Conservation (phyloP, 2,113 vertebrate species). For the Malurus alboscapulatus region DNA sequence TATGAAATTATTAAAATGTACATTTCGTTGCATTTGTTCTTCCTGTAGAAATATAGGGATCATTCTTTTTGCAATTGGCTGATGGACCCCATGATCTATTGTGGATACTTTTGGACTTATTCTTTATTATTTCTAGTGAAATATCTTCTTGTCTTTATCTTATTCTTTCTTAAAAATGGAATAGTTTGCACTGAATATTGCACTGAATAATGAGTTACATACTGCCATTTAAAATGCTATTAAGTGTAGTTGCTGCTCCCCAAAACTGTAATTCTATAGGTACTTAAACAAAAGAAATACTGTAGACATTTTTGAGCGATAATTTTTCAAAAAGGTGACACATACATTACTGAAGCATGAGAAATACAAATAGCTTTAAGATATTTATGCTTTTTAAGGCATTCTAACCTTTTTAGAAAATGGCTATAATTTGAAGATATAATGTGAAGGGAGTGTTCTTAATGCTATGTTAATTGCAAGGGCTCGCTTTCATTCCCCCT, state of each 20-base stretch:
- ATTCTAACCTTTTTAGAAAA: constrained; percentile 71
- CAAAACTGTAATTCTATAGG: neutral
- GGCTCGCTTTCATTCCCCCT: constrained; percentile 46
- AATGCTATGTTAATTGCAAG: constrained; percentile 69
- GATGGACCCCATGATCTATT: neutral
- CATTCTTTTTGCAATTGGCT: neutral
- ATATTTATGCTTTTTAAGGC: constrained; percentile 38
- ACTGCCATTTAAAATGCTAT: neutral
- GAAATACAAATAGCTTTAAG: constrained; percentile 56
- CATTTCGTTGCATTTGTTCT: neutral
- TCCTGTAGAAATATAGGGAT: neutral
- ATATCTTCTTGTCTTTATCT: neutral
- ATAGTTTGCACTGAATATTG: neutral
- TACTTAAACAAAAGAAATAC: constrained; percentile 40
- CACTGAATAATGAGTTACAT: neutral
- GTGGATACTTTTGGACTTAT: neutral
- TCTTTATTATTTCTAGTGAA: neutral
- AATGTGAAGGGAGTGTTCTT: constrained; percentile 61
- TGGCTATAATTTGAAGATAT: constrained; percentile 58
- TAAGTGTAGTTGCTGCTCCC: neutral
- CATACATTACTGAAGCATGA: constrained; percentile 13
- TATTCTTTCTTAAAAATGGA: neutral
- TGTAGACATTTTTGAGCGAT: neutral
- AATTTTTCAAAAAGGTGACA: constrained; percentile 41
- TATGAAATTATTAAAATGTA: neutral